Conservation (phyloP, 2,113 vertebrate genomes). For the Odontophorus gujanensis region DNA sequence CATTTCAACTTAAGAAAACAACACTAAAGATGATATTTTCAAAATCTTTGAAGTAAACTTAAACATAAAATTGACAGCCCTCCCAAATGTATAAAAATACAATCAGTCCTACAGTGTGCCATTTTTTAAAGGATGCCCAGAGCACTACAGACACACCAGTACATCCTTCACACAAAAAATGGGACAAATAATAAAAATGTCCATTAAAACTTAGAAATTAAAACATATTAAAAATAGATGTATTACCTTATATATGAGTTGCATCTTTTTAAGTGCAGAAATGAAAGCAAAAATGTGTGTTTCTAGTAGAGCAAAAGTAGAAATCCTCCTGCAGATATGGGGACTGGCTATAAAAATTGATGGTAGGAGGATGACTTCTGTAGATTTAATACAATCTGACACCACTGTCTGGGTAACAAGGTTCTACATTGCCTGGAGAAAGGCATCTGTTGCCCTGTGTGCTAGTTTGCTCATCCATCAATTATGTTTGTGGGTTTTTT, state of each 20-base stretch:
- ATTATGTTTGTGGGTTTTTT: slow-evolving; percentile 27
- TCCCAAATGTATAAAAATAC: background rate
- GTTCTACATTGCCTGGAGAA: slow-evolving; percentile 49
- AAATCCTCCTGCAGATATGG: background rate
- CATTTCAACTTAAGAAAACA: background rate
- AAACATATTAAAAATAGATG: background rate
- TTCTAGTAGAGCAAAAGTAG: background rate
- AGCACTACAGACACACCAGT: background rate
- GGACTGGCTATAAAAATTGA: background rate
- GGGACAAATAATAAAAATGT: background rate
- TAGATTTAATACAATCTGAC: slow-evolving; percentile 63
- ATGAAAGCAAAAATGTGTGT: background rate
- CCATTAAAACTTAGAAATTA: background rate
- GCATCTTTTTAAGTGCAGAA: slow-evolving; percentile 31
- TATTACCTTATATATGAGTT: slow-evolving; percentile 40
- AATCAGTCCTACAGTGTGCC: background rate
- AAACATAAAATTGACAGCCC: background rate
- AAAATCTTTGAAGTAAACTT: background rate
- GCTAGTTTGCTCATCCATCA: slow-evolving; percentile 49
- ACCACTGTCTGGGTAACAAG: slow-evolving; percentile 48
- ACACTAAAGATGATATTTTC: background rate
- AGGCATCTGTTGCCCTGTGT: slow-evolving; percentile 45
- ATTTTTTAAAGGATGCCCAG: background rate
- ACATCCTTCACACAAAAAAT: background rate
- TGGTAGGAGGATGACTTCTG: slow-evolving; percentile 35